A percentile compares a stretch with the other conserved stretches of the same genome.
Evolutionary conservation across 1,140 invertebrate genomes (phyloP).

Genomic region (Neotoxoptera formosana): DNA sequence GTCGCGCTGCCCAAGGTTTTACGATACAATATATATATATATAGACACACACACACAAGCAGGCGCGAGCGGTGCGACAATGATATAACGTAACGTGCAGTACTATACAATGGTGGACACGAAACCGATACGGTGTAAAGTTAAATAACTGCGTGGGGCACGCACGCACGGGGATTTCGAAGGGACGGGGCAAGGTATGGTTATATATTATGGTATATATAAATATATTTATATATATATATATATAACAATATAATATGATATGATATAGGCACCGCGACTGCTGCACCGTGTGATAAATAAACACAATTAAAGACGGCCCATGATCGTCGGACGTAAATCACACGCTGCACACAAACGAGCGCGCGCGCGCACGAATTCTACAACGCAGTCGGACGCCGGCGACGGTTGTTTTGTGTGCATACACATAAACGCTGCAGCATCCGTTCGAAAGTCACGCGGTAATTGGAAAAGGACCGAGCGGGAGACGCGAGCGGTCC

Average conservation of each 20-base stretch:
- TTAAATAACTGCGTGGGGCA: slow-evolving; percentile 4
- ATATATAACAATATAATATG: too few relatives aligned
- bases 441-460: slow-evolving; percentile 29
- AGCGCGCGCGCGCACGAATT: background rate
- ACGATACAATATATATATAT: background rate
- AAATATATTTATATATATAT: too few relatives aligned
- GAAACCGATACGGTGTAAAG: slow-evolving; percentile 26
- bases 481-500: background rate
- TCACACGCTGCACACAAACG: background rate
- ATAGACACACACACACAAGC: too few relatives aligned
- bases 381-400: background rate
- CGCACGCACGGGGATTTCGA: background rate
- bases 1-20: slow-evolving; percentile 1
- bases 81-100: slow-evolving; percentile 1
- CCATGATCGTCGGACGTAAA: slow-evolving; percentile 38
- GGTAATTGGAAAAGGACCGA: slow-evolving; percentile 19
- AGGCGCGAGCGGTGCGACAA: background rate
- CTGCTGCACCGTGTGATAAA: background rate
- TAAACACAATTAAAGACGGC: slow-evolving; percentile 37
- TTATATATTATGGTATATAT: too few relatives aligned
- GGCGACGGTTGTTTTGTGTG: slow-evolving; percentile 3
- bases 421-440: background rate
- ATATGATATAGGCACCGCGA: background rate
- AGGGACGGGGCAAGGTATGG: background rate
- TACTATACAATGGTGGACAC: background rate